These are phyloP conservation scores for Mesoligia furuncula DNA, from an alignment of 2,888 invertebrate species.

Conservation along the genomic window DNA sequence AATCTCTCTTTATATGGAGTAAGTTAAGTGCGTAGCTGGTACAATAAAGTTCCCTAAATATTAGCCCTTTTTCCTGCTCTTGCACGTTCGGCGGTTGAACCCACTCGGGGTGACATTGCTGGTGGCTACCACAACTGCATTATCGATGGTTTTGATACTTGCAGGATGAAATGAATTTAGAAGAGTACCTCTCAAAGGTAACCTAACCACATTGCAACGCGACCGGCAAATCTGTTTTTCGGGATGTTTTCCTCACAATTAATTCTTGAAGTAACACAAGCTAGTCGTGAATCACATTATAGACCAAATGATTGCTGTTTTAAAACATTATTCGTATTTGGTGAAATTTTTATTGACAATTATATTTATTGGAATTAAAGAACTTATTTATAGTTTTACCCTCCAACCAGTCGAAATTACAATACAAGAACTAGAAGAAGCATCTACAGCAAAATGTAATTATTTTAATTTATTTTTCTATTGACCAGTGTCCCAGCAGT, in stretches of 20 bases:
- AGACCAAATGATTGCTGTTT: no score
- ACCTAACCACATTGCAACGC: not conserved
- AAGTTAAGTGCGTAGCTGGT: constrained; percentile 53
- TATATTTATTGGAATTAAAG: not conserved
- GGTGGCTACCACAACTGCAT: constrained; percentile 66
- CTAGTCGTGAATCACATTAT: no score
- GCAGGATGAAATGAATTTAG: not conserved
- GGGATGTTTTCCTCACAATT: not conserved
- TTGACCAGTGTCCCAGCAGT: no score
- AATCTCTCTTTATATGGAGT: constrained; percentile 39
- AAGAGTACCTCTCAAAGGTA: not conserved
- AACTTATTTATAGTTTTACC: not conserved
- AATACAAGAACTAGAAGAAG: not conserved
- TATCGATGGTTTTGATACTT: constrained; percentile 79
- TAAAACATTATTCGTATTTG: not conserved
- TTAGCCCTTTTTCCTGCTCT: constrained; percentile 82
- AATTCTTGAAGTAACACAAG: not conserved
- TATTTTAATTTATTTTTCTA: no score
- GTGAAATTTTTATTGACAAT: not conserved
- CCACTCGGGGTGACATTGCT: constrained; percentile 88
- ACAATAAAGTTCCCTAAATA: constrained; percentile 74
- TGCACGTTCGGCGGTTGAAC: constrained; percentile 86
- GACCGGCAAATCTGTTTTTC: not conserved
- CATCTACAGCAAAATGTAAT: not conserved
- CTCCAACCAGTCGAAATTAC: not conserved